These are phyloP conservation scores for Manis javanica DNA, from an alignment of 2,797 vertebrate species.

Conservation along the genomic window DNA sequence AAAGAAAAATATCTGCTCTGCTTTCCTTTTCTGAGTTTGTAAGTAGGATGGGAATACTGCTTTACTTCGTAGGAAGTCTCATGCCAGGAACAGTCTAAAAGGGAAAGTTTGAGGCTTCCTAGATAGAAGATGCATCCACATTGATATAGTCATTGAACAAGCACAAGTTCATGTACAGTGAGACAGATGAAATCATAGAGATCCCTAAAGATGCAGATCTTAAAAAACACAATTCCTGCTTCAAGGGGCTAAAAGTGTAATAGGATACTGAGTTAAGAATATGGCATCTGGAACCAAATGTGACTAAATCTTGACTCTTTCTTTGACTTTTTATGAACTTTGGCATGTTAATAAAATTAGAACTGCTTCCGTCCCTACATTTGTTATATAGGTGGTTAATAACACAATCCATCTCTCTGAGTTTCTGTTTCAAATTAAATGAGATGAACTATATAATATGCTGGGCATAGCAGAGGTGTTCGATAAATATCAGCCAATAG, in stretches of 20 bases:
- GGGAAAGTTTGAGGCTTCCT: not conserved
- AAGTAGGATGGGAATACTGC: not conserved
- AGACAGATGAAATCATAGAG: not conserved
- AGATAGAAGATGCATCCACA: not conserved
- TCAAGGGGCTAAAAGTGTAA: not conserved
- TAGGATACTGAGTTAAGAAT: not conserved
- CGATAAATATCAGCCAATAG: not conserved
- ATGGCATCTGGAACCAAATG: slow-evolving; percentile 26
- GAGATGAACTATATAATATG: not conserved
- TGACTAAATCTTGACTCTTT: not conserved
- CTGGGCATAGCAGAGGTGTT: not conserved
- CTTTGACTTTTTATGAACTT: not conserved
- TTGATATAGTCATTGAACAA: not conserved
- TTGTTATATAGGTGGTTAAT: not conserved
- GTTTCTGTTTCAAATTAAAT: not conserved
- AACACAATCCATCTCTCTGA: not conserved
- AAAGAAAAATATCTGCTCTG: not conserved
- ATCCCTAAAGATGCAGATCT: not conserved
- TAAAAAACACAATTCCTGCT: not conserved
- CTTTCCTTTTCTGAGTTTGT: not conserved
- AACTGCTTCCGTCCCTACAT: not conserved
- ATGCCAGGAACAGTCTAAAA: not conserved
- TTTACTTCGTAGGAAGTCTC: not conserved
- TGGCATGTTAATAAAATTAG: slow-evolving; percentile 4
- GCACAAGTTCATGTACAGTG: not conserved